phyloP scores from a whole-genome alignment of 2,797 vertebrate species.

The Chlorospingus semifuscus region DNA sequence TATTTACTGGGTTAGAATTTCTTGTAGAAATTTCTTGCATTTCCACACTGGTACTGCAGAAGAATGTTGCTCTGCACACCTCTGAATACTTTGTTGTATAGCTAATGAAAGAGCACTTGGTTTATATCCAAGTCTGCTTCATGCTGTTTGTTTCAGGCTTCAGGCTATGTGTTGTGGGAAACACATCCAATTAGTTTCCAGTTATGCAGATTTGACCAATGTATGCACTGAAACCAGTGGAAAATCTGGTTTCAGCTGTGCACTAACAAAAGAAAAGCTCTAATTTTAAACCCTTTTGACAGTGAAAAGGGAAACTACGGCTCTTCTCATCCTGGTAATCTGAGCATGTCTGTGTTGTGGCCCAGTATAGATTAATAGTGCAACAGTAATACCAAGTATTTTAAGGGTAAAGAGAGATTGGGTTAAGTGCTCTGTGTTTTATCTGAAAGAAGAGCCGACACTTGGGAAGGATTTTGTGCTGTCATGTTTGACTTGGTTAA shows the following conservation, averaged over 20 bases:
- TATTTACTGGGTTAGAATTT: neutral
- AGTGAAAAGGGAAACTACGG: neutral
- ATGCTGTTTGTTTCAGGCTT: neutral
- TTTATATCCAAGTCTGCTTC: neutral
- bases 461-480: neutral
- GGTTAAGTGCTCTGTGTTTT: neutral
- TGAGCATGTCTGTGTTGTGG: neutral
- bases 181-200: neutral
- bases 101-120: neutral
- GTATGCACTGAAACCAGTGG: neutral
- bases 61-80: neutral
- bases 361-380: neutral
- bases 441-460: neutral
- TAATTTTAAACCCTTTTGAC: neutral
- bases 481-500: neutral
- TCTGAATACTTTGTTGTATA: neutral
- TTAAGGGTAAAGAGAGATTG: neutral
- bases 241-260: neutral
- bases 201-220: neutral
- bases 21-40: neutral
- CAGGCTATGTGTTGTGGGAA: neutral
- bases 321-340: neutral
- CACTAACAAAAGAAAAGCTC: neutral
- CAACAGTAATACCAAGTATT: neutral
- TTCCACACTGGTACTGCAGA: neutral